Evolutionary conservation across 2,113 vertebrate species (phyloP).

Genomic region (Festucalex cinctus): DNA sequence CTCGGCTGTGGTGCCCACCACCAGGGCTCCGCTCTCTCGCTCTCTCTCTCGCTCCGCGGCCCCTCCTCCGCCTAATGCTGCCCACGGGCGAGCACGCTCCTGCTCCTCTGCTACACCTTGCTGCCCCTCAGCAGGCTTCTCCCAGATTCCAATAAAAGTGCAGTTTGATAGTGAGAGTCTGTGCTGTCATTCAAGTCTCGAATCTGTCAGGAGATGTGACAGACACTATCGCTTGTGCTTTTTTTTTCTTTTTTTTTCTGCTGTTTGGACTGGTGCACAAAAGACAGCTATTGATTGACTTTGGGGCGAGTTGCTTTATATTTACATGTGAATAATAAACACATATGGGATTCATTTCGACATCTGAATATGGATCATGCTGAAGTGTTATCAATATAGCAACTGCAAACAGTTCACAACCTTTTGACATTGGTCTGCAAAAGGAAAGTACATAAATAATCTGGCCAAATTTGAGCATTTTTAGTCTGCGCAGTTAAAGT

Average conservation of each 20-base stretch:
- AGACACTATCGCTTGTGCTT: background rate
- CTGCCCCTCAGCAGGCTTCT: constrained; percentile 20
- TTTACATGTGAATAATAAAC: background rate
- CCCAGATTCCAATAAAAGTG: constrained; percentile 7
- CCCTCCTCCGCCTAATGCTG: constrained; percentile 30
- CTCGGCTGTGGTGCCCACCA: constrained; percentile 52
- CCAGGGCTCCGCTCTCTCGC: constrained; percentile 51
- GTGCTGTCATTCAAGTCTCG: background rate
- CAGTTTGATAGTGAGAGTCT: constrained; percentile 7
- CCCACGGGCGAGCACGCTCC: constrained; percentile 13
- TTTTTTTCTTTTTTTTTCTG: too few relatives aligned
- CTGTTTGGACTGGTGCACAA: background rate
- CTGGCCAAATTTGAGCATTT: too few relatives aligned
- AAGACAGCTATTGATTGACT: background rate
- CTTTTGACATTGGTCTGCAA: background rate
- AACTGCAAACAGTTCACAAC: background rate
- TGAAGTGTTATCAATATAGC: background rate
- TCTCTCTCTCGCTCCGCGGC: constrained; percentile 57
- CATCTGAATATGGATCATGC: background rate
- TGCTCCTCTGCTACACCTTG: constrained; percentile 29
- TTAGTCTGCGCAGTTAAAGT: too few relatives aligned
- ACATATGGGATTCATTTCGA: background rate
- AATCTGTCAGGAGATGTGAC: constrained; percentile 3
- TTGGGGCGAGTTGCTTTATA: background rate
- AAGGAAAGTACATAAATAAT: background rate